Base-by-base conservation (phyloP, 2,888 invertebrate species). In the Epinotia ramella region DNA sequence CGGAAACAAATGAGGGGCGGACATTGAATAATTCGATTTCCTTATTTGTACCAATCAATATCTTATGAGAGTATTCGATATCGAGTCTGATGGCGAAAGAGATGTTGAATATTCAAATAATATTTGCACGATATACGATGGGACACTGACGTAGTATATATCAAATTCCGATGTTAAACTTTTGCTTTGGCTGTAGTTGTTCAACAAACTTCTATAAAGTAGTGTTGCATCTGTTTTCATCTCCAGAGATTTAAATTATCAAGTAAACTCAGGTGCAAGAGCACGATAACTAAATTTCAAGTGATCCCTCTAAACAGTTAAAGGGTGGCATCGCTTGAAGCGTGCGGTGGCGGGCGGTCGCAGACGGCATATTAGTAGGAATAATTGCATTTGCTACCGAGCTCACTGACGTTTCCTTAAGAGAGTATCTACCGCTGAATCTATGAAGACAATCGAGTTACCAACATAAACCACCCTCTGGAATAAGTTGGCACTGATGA, bases 1-100 rank as follows among this genome's bases (percentile, higher is more conserved):
- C 83, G 86, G 88, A 91, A 91, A 94, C 93, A 94, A 94, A 94
- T 94, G 92, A 89, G 89, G 93, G 94, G 94, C 92, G 94, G 94
- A 94, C 94, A 90, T 93, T 94, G 94, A 94, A 93, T 94, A 94
- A 94, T 94, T 94, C 88, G 92, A 94, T 94, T 94, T 94, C 94
- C 93, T 94, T 94, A 94, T 94, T 94, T 94, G 93, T 89, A 88
- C 88, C 93, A 93, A 94, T 94, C 94, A 91, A 94, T 94, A 93
- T 89, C 90, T 87, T 91, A 89, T 90, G 89, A 90, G 88, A 89
- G 86, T 90, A 90, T 88, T 83, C 86, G 88, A 91, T 92, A 91
- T 87, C 84, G 80, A 40, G 9, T 83, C 81, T 84, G 40, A 40
- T 40, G 83, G 80, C 80, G 77, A 85, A 80, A 60, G 82, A 84